phyloP scores from a whole-genome alignment of 2,888 invertebrate genomes.

The Tenthredo notha region DNA sequence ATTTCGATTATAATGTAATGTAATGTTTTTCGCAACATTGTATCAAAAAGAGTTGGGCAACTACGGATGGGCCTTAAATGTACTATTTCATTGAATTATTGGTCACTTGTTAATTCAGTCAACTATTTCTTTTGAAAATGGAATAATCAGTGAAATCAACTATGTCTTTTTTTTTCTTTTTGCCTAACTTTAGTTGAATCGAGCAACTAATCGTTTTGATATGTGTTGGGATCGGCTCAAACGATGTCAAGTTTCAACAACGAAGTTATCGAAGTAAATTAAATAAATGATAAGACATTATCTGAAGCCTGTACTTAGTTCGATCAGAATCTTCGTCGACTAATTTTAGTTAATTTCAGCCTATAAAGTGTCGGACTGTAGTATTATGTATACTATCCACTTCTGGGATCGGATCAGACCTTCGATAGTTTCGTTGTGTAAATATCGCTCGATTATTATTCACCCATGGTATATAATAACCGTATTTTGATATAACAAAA shows the following conservation, averaged over 20 bases:
- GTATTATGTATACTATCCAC: not conserved
- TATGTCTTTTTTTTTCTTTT: not conserved
- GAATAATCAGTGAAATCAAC: not conserved
- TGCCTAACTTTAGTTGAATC: not conserved
- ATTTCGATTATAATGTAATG: too few relatives aligned
- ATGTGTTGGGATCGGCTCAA: not conserved
- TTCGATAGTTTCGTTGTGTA: slow-evolving; percentile 3
- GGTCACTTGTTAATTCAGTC: not conserved
- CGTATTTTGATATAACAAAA: not conserved
- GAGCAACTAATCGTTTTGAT: not conserved
- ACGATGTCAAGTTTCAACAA: not conserved
- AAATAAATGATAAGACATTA: not conserved
- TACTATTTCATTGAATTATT: not conserved
- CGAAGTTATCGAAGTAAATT: slow-evolving; percentile 13
- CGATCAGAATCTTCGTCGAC: not conserved
- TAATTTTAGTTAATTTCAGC: not conserved
- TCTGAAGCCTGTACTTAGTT: not conserved
- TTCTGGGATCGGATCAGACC: slow-evolving; percentile 21
- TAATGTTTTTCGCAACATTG: too few relatives aligned
- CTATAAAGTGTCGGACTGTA: not conserved
- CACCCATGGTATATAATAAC: not conserved
- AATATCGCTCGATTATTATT: not conserved
- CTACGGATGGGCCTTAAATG: too few relatives aligned
- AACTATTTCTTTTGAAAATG: not conserved
- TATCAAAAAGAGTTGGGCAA: too few relatives aligned